Evolutionary conservation across 2,888 invertebrate species (phyloP).

Genomic region (Hypomecis atomaria): DNA sequence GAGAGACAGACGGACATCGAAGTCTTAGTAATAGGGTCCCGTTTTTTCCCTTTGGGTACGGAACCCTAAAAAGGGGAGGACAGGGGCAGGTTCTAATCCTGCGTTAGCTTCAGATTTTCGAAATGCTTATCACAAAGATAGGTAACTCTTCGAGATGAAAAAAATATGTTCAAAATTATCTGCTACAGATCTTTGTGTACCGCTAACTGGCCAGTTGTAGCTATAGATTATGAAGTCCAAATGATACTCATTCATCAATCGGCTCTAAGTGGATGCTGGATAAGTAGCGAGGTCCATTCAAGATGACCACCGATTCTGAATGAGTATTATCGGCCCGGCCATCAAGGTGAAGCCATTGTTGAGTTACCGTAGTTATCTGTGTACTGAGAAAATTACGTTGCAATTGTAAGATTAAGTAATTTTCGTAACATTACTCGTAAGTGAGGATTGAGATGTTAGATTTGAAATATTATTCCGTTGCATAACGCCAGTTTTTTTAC

Average conservation of each 20-base stretch:
- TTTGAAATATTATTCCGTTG: too few relatives aligned
- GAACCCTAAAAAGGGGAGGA: too few relatives aligned
- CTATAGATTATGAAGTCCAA: slow-evolving; percentile 7
- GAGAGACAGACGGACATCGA: too few relatives aligned
- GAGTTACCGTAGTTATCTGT: slow-evolving; percentile 16
- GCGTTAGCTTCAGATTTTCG: too few relatives aligned
- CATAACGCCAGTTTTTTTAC: too few relatives aligned
- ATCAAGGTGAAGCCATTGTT: slow-evolving; percentile 35
- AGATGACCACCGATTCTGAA: slow-evolving; percentile 40
- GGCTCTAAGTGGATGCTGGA: slow-evolving; percentile 20
- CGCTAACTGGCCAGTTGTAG: slow-evolving; percentile 6
- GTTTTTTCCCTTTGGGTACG: too few relatives aligned
- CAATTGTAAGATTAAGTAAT: background rate
- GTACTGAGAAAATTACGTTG: slow-evolving; percentile 5
- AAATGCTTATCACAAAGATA: background rate
- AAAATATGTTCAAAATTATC: background rate
- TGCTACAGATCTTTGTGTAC: background rate
- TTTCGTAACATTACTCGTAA: too few relatives aligned
- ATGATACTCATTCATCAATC: slow-evolving; percentile 43
- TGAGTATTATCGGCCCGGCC: slow-evolving; percentile 39
- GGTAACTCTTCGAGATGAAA: background rate
- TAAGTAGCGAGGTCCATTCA: slow-evolving; percentile 40
- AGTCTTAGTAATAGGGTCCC: too few relatives aligned
- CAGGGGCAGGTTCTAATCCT: too few relatives aligned
- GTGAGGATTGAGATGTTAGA: too few relatives aligned